These are phyloP conservation scores for Hydractinia echinata DNA, from an alignment of 30 jellyfish, hydroid and myxozoan species.

Conservation along the genomic window DNA sequence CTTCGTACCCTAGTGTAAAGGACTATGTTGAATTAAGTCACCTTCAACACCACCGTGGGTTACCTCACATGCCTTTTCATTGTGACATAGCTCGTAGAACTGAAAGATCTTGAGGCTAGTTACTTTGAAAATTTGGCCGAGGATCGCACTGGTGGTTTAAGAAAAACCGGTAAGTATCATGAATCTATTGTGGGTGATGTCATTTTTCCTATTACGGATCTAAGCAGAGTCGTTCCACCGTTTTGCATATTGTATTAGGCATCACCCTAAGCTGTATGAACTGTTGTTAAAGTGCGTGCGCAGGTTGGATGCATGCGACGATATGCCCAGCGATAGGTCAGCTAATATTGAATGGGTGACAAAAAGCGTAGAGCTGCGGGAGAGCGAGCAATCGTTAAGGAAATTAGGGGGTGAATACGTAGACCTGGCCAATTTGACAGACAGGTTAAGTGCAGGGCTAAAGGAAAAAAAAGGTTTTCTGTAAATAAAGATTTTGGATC, in stretches of 20 bases:
- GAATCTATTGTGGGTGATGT: slow-evolving; percentile 14
- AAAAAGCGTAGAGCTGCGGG: not conserved
- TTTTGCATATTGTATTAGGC: slow-evolving; percentile 42
- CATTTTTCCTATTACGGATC: slow-evolving; percentile 26
- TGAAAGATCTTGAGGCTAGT: not conserved
- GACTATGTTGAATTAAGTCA: not conserved
- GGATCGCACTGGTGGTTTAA: not conserved
- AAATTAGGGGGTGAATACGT: too few species aligned
- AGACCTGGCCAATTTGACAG: too few species aligned
- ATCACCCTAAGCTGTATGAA: slow-evolving; percentile 14
- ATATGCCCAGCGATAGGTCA: not conserved
- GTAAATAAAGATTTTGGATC: not conserved
- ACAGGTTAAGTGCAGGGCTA: not conserved
- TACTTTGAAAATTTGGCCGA: not conserved
- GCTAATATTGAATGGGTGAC: not conserved
- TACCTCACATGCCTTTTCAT: not conserved
- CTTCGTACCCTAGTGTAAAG: slow-evolving; percentile 25
- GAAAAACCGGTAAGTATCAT: slow-evolving; percentile 22
- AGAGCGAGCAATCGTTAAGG: not conserved
- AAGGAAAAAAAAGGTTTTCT: not conserved
- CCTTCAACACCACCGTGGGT: not conserved
- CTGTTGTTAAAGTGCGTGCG: not conserved
- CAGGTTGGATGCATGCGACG: not conserved
- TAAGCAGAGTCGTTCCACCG: slow-evolving; percentile 45
- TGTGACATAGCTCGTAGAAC: slow-evolving; percentile 13